phyloP scores from a whole-genome alignment of 1,140 invertebrate species.

The Pseudomyrmex flavicornis region DNA sequence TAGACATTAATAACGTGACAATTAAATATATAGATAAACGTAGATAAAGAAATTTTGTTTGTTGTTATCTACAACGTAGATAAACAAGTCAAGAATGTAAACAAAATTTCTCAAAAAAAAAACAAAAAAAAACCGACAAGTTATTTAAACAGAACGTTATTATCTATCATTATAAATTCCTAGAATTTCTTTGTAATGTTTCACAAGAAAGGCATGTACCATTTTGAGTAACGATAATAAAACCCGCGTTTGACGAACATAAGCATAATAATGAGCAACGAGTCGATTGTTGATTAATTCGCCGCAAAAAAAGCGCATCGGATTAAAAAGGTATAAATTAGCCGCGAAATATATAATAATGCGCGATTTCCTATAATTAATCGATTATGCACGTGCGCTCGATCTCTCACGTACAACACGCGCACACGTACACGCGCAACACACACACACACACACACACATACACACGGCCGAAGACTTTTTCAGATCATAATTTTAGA shows the following conservation, averaged over 20 bases:
- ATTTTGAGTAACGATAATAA: conserved; percentile 14
- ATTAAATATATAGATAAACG: too few species aligned
- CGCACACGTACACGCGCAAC: conserved; percentile 25
- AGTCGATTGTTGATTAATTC: background rate
- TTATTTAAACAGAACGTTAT: background rate
- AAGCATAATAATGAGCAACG: conserved; percentile 32
- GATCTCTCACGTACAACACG: conserved; percentile 52
- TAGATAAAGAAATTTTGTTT: too few species aligned
- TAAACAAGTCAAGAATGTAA: too few species aligned
- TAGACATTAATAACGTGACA: too few species aligned
- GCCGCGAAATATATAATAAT: conserved; percentile 75
- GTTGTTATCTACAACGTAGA: too few species aligned
- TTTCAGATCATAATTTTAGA: conserved; percentile 86
- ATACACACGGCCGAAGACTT: conserved; percentile 65
- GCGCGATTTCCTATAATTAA: conserved; percentile 77
- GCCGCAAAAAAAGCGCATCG: conserved; percentile 3
- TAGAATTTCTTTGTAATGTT: background rate
- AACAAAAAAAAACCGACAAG: background rate
- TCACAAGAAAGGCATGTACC: background rate
- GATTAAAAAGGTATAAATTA: conserved; percentile 66
- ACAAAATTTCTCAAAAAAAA: background rate
- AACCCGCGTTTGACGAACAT: background rate
- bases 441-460: conserved; percentile 23
- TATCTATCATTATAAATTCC: conserved; percentile 11
- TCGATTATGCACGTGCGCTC: conserved; percentile 72